phyloP scores from a whole-genome alignment of 1,140 invertebrate species.

The Drosophila elegans region DNA sequence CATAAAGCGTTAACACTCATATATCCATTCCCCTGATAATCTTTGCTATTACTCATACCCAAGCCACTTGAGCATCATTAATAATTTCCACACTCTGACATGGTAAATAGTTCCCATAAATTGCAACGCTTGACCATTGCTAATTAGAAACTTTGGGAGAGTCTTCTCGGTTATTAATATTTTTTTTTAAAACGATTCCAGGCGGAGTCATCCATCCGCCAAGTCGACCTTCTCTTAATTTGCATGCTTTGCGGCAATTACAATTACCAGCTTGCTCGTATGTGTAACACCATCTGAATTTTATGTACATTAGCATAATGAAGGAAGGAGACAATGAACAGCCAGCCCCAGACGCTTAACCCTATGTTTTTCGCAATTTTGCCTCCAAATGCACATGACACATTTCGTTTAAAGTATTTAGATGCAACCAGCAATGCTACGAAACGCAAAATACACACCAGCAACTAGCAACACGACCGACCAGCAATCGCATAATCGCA shows the following conservation, averaged over 20 bases:
- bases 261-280: constrained; percentile 3
- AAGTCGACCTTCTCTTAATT: constrained; percentile 55
- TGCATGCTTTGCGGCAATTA: constrained; percentile 63
- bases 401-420: constrained; percentile 57
- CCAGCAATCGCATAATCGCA: constrained; percentile 41
- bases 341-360: constrained; percentile 27
- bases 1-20: background rate
- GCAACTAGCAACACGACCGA: constrained; percentile 5
- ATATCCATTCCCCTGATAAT: constrained; percentile 8
- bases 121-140: constrained; percentile 48
- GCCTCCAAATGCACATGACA: constrained; percentile 32
- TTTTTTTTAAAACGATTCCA: constrained; percentile 15
- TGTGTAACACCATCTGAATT: constrained; percentile 31
- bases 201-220: constrained; percentile 13
- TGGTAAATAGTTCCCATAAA: constrained; percentile 47
- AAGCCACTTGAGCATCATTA: constrained; percentile 41
- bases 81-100: constrained; percentile 32
- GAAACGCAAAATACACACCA: background rate
- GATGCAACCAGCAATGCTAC: constrained; percentile 27
- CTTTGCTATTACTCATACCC: constrained; percentile 26
- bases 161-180: constrained; percentile 1
- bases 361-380: constrained; percentile 9
- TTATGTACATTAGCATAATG: constrained; percentile 62
- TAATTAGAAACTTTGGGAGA: constrained; percentile 44
- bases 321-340: constrained; percentile 39